phyloP scores from a whole-genome alignment of 2,888 invertebrate genomes.

The Idaea dimidiata region DNA sequence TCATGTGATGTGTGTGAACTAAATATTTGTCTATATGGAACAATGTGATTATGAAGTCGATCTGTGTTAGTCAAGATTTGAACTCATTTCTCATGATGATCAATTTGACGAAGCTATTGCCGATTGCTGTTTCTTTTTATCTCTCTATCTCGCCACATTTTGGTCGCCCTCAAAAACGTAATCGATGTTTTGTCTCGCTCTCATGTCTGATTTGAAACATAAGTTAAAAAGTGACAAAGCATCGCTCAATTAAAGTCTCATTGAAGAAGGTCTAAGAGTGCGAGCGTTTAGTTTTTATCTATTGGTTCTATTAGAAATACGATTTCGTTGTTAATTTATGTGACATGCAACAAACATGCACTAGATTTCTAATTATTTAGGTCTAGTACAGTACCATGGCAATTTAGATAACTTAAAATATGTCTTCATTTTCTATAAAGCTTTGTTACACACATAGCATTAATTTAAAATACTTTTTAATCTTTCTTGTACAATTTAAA shows the following conservation, averaged over 20 bases:
- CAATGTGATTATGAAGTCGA: not conserved
- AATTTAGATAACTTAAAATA: too few species aligned
- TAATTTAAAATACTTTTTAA: not conserved
- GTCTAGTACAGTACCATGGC: not conserved
- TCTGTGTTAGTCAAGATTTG: constrained; percentile 7
- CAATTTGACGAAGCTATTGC: constrained; percentile 28
- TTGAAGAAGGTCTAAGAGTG: not conserved
- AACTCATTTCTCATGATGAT: constrained; percentile 47
- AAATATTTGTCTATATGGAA: not conserved
- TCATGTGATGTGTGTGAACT: not conserved
- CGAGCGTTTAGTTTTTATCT: not conserved
- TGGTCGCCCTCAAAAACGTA: too few species aligned
- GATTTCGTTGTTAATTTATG: not conserved
- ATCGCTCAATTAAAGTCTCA: not conserved
- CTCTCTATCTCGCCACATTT: too few species aligned
- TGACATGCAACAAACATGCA: not conserved
- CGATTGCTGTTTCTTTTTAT: constrained; percentile 13
- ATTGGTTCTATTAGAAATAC: not conserved
- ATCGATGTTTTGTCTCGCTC: too few species aligned
- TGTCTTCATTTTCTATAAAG: not conserved
- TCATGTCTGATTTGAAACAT: too few species aligned
- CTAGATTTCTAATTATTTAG: not conserved
- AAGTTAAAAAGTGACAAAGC: too few species aligned
- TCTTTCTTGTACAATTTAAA: not conserved
- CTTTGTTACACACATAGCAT: not conserved